phyloP scores from a whole-genome alignment of 2,113 vertebrate species.

The Ageneiosus marmoratus region DNA sequence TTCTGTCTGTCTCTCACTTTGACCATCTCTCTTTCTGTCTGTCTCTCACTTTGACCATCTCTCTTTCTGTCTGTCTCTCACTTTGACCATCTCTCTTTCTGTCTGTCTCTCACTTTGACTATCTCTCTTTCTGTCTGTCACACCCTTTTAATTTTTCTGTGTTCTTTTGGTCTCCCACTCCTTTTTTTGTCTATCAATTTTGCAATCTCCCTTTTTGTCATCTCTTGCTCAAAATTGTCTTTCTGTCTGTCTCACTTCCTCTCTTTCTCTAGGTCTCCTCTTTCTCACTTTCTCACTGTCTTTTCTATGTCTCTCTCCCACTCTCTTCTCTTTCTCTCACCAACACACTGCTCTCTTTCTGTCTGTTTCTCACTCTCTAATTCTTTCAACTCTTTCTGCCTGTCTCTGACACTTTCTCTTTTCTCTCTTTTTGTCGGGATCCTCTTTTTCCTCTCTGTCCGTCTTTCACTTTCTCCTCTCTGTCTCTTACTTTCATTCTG shows the following conservation, averaged over 20 bases:
- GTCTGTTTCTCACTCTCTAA: not conserved
- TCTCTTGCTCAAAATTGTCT: no score
- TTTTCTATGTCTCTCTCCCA: not conserved
- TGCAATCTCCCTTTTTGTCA: no score
- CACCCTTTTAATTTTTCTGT: not conserved
- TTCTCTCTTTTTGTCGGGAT: not conserved
- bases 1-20: not conserved
- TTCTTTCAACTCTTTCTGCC: not conserved
- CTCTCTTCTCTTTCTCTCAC: not conserved
- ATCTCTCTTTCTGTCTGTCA: not conserved
- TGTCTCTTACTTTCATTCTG: not conserved
- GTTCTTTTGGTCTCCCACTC: not conserved
- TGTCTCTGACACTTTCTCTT: not conserved
- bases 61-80: not conserved
- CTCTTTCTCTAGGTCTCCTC: no score
- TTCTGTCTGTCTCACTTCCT: not conserved
- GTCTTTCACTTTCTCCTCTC: conserved; percentile 50
- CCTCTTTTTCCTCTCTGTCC: not conserved
- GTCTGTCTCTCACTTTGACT: not conserved
- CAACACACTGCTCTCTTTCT: not conserved
- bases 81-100: not conserved
- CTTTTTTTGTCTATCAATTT: no score
- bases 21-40: no score
- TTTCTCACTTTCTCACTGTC: not conserved
- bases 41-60: not conserved